Evolutionary conservation across 2,113 vertebrate genomes (phyloP).

Genomic region (Alces alces): DNA sequence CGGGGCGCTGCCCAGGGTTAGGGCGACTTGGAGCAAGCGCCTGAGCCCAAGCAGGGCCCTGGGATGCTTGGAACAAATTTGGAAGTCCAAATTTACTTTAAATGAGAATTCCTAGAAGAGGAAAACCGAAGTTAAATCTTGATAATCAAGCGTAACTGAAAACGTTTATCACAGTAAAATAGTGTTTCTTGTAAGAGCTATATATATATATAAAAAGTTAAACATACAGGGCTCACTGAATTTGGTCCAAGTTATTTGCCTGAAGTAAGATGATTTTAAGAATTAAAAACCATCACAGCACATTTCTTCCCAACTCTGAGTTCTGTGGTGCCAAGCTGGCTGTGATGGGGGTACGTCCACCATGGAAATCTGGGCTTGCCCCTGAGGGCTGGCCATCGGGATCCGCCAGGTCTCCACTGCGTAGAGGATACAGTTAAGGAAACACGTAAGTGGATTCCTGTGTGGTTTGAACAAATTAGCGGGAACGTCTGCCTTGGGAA

Average conservation of each 20-base stretch:
- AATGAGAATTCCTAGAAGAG: neutral
- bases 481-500: fast-evolving
- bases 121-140: neutral
- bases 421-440: fast-evolving
- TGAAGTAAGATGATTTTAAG: neutral
- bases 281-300: fast-evolving
- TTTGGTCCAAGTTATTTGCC: neutral
- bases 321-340: neutral
- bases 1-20: fast-evolving
- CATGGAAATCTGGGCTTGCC: fast-evolving
- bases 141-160: fast-evolving
- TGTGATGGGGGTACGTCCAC: fast-evolving
- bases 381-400: fast-evolving
- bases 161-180: neutral
- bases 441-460: fast-evolving
- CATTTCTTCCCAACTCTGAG: fast-evolving
- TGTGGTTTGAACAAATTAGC: fast-evolving
- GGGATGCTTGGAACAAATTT: fast-evolving
- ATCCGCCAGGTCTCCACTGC: fast-evolving
- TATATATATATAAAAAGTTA: no score
- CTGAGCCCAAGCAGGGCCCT: neutral
- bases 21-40: neutral
- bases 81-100: neutral
- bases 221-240: fast-evolving
- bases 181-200: fast-evolving